Evolutionary conservation across 2,797 vertebrate genomes (phyloP), one percentile per base, ranked within the genome.

Genomic region (Podarcis siculus): DNA sequence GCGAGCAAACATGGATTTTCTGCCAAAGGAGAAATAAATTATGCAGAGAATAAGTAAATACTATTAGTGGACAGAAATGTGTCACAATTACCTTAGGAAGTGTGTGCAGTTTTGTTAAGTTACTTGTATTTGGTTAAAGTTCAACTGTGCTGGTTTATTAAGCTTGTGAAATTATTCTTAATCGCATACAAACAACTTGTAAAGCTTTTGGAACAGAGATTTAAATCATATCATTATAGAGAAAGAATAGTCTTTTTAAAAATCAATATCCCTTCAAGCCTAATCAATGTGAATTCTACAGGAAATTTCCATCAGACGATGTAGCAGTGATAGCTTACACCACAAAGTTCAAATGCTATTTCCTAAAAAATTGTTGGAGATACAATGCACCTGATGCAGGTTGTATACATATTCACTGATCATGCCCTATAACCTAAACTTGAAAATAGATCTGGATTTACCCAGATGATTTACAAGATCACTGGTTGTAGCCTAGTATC

Each of bases 1-100:
- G 19, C 35, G 2, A 86, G 55, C 90, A 90, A 90, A 61, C 35
- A 86, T 84, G 32, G 1, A n/a, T 89, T 89, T 90, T 80, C n/a
- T 89, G 86, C 0, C 49, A 55, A 78, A 45, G 80, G 89, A 87
- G 25, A 0, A 79, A 1, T 0, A 30, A 77, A 3, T 32, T 8
- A 17, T 86, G 90, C 35, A 71, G 6, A n/a, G 45, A 78, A 5
- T 82, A 87, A 45, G 2, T 7, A 82, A 85, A 30, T 81, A 73
- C 45, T 91, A 1, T 19, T 79, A 64, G 1, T 13, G 7, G 49
- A 19, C 49, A 84, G 84, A n/a, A 25, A 6, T 0, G 88, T 86
- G 86, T 75, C 42, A 3, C 0, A 37, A 30, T 45, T 83, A 3
- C 30, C n/a, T 55, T 72, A 8, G 45, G 23, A 72, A 83, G 19